Evolutionary conservation across 2,797 vertebrate genomes (phyloP), one percentile per base, ranked within the genome.

Genomic region (Halcyon badia): DNA sequence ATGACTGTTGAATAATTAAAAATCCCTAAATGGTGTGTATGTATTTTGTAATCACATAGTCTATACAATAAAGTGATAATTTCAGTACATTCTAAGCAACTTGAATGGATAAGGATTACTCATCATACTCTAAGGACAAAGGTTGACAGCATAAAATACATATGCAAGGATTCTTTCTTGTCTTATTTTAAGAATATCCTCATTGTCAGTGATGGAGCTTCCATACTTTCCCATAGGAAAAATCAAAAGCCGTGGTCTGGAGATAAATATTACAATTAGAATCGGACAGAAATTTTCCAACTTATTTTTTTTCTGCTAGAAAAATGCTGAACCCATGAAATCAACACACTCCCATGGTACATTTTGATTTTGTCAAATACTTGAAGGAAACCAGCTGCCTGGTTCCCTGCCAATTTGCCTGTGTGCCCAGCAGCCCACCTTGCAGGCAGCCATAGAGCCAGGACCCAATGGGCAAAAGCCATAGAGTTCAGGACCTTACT

Each of bases 341-440:
- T 80, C 62, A 70, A 12, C 35, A 12, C 0, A 0, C 4, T 92
- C 51, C 48, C 84, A 90, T 2, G 2, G 60, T 42, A 44, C 21
- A 7, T 28, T 90, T 28, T 39, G 14, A 44, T 48, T 87, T 77
- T 4, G 2, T 31, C 68, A 31, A 16, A 8, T 5, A 14, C 44
- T 83, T 12, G 73, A 80, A 51, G 37, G 39, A 72, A 80, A 54
- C 16, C 51, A 83, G 62, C 62, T 79, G 62, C 37, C 83, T 89
- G 16, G 28, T 72, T 46, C 46, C 1, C 16, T 77, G 61, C 42
- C 64, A 58, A 25, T n/a, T 60, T 65, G 13, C 68, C 49, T 62
- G 24, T 46, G 54, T 76, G 64, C 21, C 44, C 57, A 49, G 33
- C 33, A 69, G 46, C 71, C 60, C 44, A 81, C 76, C 79, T 82